phyloP scores from a whole-genome alignment of 2,797 vertebrate genomes.

The Sebastiscus albofasciatus region DNA sequence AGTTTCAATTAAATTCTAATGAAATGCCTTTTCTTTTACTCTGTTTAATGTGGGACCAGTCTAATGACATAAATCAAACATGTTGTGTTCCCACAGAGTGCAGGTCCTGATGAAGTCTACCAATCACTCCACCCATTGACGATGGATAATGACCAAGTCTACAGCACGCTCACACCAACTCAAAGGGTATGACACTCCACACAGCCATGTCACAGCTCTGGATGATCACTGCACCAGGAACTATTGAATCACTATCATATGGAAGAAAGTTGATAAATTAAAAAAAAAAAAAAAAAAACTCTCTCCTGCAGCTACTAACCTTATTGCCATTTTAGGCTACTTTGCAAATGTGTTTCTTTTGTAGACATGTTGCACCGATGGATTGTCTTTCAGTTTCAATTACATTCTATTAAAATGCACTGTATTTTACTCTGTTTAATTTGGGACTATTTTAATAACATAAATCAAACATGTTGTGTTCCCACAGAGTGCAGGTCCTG shows the following conservation, averaged over 20 bases:
- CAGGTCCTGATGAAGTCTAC: background rate
- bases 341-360: background rate
- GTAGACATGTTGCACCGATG: too few relatives aligned
- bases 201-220: background rate
- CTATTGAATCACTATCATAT: background rate
- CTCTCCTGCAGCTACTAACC: background rate
- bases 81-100: background rate
- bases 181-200: background rate
- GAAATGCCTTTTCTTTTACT: background rate
- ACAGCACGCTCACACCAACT: background rate
- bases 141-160: background rate
- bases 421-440: background rate
- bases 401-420: background rate
- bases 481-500: background rate
- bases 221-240: background rate
- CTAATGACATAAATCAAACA: too few relatives aligned
- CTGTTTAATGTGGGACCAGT: background rate
- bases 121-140: background rate
- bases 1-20: background rate
- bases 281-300: background rate
- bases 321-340: background rate
- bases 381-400: background rate
- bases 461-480: background rate
- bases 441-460: background rate
- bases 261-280: too few relatives aligned